phyloP scores from a whole-genome alignment of 2,113 vertebrate genomes.

The Crotalus tigris region DNA sequence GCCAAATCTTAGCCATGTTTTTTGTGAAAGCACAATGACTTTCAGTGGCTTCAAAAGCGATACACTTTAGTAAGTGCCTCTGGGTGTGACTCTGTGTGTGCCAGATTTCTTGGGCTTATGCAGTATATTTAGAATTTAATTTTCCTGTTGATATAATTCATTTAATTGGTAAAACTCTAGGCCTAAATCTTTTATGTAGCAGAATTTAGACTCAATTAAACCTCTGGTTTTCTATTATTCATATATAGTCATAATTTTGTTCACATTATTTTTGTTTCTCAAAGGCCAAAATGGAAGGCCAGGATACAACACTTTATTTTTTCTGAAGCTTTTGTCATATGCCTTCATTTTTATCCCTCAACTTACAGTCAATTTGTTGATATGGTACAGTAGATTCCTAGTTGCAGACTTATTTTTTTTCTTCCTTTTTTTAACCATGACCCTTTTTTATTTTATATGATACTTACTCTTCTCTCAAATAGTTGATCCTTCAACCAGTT shows the following conservation, averaged over 20 bases:
- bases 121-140: background rate
- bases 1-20: background rate
- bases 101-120: background rate
- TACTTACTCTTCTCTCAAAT: slow-evolving; percentile 17
- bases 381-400: slow-evolving; percentile 15
- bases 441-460: slow-evolving; percentile 23
- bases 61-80: background rate
- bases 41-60: background rate
- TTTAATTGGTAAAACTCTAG: background rate
- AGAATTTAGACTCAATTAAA: background rate
- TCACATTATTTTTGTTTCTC: background rate
- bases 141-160: background rate
- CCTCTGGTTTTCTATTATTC: background rate
- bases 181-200: background rate
- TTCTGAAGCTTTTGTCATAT: background rate
- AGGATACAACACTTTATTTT: slow-evolving; percentile 4
- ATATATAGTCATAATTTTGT: background rate
- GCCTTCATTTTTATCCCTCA: slow-evolving; percentile 16
- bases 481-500: background rate
- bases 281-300: background rate
- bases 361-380: background rate
- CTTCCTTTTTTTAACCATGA: slow-evolving; percentile 16
- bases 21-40: background rate
- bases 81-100: background rate
- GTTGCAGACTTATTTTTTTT: slow-evolving; percentile 25